Percentiles rank a stretch among this genome's conserved stretches.
These are phyloP conservation scores for Dryas iulia DNA, from an alignment of 1,140 invertebrate species.

Conservation along the genomic window DNA sequence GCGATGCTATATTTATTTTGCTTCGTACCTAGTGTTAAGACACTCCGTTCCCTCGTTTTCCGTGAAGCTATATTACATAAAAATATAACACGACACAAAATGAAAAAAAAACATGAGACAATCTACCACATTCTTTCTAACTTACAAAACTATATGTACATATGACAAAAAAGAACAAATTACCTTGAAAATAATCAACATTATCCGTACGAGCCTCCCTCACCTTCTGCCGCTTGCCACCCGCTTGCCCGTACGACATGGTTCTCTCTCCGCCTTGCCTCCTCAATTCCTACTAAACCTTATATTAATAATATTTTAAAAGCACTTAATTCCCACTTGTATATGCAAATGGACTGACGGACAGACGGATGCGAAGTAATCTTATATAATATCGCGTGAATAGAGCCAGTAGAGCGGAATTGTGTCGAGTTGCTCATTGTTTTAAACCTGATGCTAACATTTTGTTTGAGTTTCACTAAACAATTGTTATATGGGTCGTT, in stretches of 20 bases:
- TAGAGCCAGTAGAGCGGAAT: slow-evolving; percentile 43
- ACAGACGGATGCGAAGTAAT: not conserved
- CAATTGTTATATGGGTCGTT: not conserved
- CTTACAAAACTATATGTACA: not conserved
- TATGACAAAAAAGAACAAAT: not conserved
- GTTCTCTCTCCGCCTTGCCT: not conserved
- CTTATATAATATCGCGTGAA: slow-evolving; percentile 66
- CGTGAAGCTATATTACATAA: too few relatives aligned
- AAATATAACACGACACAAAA: too few relatives aligned
- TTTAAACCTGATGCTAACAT: slow-evolving; percentile 31
- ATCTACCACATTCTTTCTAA: too few relatives aligned
- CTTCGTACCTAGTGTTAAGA: too few relatives aligned
- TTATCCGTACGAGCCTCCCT: slow-evolving; percentile 51
- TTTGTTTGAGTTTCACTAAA: slow-evolving; percentile 1
- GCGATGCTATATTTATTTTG: too few relatives aligned
- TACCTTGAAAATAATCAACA: slow-evolving; percentile 75
- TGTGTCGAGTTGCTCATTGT: slow-evolving; percentile 44
- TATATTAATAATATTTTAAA: not conserved
- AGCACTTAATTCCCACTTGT: not conserved
- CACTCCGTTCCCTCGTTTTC: too few relatives aligned
- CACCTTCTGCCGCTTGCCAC: slow-evolving; percentile 67
- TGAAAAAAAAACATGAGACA: too few relatives aligned
- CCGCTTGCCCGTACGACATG: slow-evolving; percentile 58
- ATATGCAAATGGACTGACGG: slow-evolving; percentile 6
- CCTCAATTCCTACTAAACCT: not conserved